These are phyloP conservation scores for Crossaster papposus DNA, from an alignment of 53 echinoderm and acorn worm genomes.

Conservation along the genomic window DNA sequence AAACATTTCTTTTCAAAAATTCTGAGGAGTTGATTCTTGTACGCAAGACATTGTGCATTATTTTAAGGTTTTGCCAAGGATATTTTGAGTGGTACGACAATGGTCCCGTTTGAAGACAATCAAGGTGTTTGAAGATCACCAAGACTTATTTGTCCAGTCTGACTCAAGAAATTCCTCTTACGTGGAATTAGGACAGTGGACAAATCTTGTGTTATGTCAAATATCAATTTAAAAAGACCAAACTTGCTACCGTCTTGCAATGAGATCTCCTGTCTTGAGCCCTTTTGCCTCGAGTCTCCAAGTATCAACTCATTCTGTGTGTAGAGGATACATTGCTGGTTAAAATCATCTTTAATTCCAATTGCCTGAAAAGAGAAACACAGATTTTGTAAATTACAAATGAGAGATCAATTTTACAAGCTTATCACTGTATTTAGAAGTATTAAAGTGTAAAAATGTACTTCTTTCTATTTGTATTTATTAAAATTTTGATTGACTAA, in stretches of 20 bases:
- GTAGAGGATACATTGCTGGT: slow-evolving; percentile 85
- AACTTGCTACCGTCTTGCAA: slow-evolving; percentile 6
- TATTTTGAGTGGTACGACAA: too few relatives aligned
- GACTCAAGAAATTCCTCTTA: too few relatives aligned
- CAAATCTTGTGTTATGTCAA: too few relatives aligned
- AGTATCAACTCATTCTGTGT: slow-evolving; percentile 80
- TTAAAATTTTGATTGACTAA: too few relatives aligned
- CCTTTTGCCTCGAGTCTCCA: slow-evolving; percentile 46
- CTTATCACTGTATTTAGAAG: too few relatives aligned
- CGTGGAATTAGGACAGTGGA: too few relatives aligned
- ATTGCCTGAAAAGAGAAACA: slow-evolving; percentile 58
- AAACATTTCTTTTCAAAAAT: not conserved
- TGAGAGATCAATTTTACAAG: not conserved
- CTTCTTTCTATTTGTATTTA: too few relatives aligned
- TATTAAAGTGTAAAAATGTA: too few relatives aligned
- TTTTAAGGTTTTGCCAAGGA: too few relatives aligned
- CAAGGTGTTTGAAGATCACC: not conserved
- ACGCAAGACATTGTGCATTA: too few relatives aligned
- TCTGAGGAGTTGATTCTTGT: not conserved
- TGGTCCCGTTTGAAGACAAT: too few relatives aligned
- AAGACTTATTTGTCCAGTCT: too few relatives aligned
- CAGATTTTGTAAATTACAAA: not conserved
- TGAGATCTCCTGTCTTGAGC: slow-evolving; percentile 19
- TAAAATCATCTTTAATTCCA: slow-evolving; percentile 88
- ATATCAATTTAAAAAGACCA: not conserved